Conservation (phyloP, 35 echinoderm and acorn worm species). For the Patiria miniata region DNA sequence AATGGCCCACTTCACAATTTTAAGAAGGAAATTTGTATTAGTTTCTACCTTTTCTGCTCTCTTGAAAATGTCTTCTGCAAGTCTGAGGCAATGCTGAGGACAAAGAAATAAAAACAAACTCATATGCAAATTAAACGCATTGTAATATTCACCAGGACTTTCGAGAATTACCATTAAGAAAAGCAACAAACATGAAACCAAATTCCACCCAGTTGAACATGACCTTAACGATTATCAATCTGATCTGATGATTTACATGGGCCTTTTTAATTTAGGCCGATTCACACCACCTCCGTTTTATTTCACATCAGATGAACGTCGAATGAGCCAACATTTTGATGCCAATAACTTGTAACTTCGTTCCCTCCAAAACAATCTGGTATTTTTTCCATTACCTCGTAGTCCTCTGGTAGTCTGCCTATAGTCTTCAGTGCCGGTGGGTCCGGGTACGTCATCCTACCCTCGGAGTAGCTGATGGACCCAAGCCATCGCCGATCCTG, state of each 20-base stretch:
- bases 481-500: conserved; percentile 94
- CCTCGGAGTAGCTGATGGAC: conserved; percentile 71
- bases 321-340: too few species aligned
- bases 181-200: too few species aligned
- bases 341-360: background rate
- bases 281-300: too few species aligned
- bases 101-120: background rate
- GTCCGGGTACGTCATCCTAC: conserved; percentile 63
- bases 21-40: too few species aligned
- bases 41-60: conserved; percentile 70
- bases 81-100: conserved; percentile 73
- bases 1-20: background rate
- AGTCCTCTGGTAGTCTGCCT: conserved; percentile 61
- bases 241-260: too few species aligned
- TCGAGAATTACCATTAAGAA: too few species aligned
- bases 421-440: conserved; percentile 62
- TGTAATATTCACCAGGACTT: too few species aligned
- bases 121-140: too few species aligned
- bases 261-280: too few species aligned
- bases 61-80: conserved; percentile 66
- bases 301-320: too few species aligned
- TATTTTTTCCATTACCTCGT: conserved; percentile 12
- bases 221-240: too few species aligned
- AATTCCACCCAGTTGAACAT: too few species aligned
- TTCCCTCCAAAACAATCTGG: background rate